Conservation (phyloP, 2,113 vertebrate species). For the Microtus oregoni region DNA sequence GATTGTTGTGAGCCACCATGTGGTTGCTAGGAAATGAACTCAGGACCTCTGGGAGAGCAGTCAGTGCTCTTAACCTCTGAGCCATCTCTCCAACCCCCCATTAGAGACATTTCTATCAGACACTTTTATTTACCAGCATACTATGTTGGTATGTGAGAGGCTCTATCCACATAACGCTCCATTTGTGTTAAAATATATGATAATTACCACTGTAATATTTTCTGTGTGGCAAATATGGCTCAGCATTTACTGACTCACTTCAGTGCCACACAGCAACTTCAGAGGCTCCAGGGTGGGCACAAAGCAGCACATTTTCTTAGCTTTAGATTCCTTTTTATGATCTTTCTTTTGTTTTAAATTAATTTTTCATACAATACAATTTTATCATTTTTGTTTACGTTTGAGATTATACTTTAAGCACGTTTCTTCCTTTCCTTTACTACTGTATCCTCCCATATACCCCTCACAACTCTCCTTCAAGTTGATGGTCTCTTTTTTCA, state of each 20-base stretch:
- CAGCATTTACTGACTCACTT: not conserved
- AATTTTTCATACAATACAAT: not conserved
- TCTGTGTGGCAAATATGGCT: not conserved
- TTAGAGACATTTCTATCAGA: not conserved
- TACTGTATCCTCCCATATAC: no score
- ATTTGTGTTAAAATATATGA: slow-evolving; percentile 45
- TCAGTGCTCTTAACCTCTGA: no score
- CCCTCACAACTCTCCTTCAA: not conserved
- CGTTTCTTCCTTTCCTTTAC: not conserved
- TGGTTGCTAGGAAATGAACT: no score
- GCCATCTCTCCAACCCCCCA: no score
- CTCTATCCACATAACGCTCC: not conserved
- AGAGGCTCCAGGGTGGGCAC: not conserved
- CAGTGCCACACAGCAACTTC: not conserved
- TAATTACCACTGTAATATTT: not conserved
- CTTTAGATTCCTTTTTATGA: not conserved
- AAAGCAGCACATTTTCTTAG: not conserved
- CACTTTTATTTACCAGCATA: not conserved
- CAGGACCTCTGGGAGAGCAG: no score
- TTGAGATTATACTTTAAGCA: not conserved
- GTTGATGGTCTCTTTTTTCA: not conserved
- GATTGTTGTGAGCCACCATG: no score
- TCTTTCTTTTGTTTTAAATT: not conserved
- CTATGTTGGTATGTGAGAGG: not conserved
- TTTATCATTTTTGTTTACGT: not conserved